Conservation (phyloP, 2,888 invertebrate species). For the Lapara coniferarum region DNA sequence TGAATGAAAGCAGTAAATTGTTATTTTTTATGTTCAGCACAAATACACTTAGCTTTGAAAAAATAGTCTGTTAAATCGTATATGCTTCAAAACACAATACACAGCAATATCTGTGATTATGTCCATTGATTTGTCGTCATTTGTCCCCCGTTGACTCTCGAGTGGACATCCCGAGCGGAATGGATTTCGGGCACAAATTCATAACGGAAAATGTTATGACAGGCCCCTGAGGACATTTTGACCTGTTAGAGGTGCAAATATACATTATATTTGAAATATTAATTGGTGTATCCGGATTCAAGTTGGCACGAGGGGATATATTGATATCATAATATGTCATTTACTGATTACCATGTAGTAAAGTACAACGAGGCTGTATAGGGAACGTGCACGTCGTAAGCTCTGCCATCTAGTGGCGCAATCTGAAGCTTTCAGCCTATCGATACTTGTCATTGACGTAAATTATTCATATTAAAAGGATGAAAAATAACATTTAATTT, state of each 20-base stretch:
- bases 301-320: too few species aligned
- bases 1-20: too few species aligned
- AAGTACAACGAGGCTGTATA: too few species aligned
- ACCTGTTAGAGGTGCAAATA: background rate
- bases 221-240: conserved; percentile 7
- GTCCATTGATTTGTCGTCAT: conserved; percentile 13
- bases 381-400: too few species aligned
- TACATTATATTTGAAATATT: background rate
- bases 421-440: too few species aligned
- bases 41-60: too few species aligned
- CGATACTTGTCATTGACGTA: too few species aligned
- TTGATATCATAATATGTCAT: background rate
- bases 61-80: background rate
- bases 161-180: background rate
- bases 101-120: conserved; percentile 11
- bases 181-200: conserved; percentile 4
- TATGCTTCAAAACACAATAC: background rate
- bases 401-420: too few species aligned
- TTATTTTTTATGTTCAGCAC: too few species aligned
- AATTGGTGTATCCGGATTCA: conserved; percentile 2
- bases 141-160: background rate
- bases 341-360: background rate
- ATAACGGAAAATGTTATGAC: conserved; percentile 12
- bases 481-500: too few species aligned
- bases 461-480: too few species aligned